Conservation (phyloP, 2,113 vertebrate species). For the Nesospiza acunhae region DNA sequence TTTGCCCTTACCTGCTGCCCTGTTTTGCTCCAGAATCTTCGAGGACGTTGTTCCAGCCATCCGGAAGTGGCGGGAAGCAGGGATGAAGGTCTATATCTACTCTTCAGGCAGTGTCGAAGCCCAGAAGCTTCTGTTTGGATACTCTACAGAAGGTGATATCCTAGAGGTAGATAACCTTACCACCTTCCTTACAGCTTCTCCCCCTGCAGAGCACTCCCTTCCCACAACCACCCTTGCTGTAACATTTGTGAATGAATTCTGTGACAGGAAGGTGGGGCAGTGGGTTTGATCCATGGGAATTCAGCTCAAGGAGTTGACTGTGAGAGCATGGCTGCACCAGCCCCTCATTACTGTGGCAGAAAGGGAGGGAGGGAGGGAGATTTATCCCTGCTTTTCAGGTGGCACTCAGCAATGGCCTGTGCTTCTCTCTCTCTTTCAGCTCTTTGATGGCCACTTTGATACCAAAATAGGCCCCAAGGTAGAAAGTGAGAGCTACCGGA, state of each 20-base stretch:
- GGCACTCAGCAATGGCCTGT: background rate
- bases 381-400: background rate
- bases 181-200: constrained; percentile 3
- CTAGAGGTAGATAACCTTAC: constrained; percentile 80
- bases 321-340: background rate
- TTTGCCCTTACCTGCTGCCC: background rate
- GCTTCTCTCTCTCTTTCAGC: constrained; percentile 70
- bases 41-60: constrained; percentile 91
- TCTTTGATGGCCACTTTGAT: constrained; percentile 95
- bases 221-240: background rate
- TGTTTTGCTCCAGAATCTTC: constrained; percentile 82
- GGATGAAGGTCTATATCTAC: constrained; percentile 92
- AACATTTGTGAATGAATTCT: background rate
- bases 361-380: background rate
- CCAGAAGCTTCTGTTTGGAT: constrained; percentile 92
- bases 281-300: background rate
- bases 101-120: constrained; percentile 96
- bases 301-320: background rate
- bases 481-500: constrained; percentile 90
- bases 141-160: constrained; percentile 92
- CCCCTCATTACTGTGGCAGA: background rate
- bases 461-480: constrained; percentile 92
- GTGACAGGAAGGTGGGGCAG: background rate
- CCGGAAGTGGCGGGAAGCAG: constrained; percentile 84
- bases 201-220: background rate